Conservation (phyloP, 2,797 vertebrate species). For the Leptodactylus fallax region DNA sequence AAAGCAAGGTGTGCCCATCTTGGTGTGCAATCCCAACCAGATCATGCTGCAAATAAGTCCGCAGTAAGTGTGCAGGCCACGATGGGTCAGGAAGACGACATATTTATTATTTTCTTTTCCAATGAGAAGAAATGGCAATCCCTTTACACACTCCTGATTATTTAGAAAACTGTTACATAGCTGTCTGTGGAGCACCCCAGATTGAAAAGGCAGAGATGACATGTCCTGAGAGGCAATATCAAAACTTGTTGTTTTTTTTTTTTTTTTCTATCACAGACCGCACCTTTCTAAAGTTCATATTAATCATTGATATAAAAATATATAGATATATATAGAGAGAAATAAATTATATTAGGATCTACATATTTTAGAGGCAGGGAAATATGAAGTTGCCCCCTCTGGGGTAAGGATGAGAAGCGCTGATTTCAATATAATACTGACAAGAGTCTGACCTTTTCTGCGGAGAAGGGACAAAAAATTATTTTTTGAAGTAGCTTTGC, state of each 20-base stretch:
- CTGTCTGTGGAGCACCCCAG: neutral
- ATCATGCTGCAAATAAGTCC: neutral
- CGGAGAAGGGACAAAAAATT: slow-evolving; percentile 12
- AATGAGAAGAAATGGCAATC: neutral
- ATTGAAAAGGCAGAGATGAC: neutral
- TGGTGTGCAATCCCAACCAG: neutral
- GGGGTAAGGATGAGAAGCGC: slow-evolving; percentile 31
- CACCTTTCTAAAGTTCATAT: slow-evolving; percentile 56
- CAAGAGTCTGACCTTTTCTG: neutral
- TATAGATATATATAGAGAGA: slow-evolving; percentile 1
- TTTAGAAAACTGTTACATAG: neutral
- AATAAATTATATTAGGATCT: slow-evolving; percentile 34
- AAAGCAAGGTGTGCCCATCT: neutral
- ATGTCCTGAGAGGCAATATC: slow-evolving; percentile 37
- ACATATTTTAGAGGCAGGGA: slow-evolving; percentile 32
- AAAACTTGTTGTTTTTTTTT: neutral
- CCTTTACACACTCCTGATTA: slow-evolving; percentile 26
- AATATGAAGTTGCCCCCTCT: neutral
- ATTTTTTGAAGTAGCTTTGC: slow-evolving; percentile 5
- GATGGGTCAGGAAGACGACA: neutral
- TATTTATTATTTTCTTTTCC: neutral
- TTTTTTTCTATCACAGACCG: slow-evolving; percentile 22
- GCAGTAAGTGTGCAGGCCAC: slow-evolving; percentile 1
- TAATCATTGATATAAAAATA: slow-evolving; percentile 23
- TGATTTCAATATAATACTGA: slow-evolving; percentile 19